These are phyloP conservation scores for Belgica antarctica DNA, from an alignment of 2,888 invertebrate genomes.

Conservation along the genomic window DNA sequence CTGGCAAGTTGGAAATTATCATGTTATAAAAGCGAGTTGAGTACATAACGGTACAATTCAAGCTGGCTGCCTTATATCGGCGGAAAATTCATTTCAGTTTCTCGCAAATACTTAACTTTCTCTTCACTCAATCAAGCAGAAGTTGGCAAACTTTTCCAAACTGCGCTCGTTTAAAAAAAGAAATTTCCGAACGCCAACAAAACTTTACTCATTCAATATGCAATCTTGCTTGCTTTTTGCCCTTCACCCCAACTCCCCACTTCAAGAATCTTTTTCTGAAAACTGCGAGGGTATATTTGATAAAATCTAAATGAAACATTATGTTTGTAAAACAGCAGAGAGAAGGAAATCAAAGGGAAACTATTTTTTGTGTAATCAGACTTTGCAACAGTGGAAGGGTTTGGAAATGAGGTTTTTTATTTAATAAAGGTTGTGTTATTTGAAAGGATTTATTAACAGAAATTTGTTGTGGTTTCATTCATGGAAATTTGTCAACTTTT, in stretches of 20 bases:
- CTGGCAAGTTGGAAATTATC: constrained; percentile 42
- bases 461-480: too few relatives aligned
- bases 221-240: neutral
- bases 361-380: too few relatives aligned
- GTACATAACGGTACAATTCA: constrained; percentile 18
- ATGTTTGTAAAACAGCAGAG: too few relatives aligned
- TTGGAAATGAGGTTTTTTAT: too few relatives aligned
- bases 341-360: too few relatives aligned
- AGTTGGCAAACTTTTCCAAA: neutral
- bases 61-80: constrained; percentile 15
- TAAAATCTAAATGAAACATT: too few relatives aligned
- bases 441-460: too few relatives aligned
- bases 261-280: neutral
- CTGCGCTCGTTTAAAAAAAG: neutral
- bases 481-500: too few relatives aligned
- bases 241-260: neutral
- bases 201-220: neutral
- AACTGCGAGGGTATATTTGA: too few relatives aligned
- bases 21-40: constrained; percentile 37
- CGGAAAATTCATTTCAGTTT: neutral
- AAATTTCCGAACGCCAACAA: neutral
- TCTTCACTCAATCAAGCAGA: constrained; percentile 19
- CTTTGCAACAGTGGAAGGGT: too few relatives aligned
- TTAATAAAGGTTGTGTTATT: too few relatives aligned
- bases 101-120: neutral